phyloP scores from a whole-genome alignment of 2,797 vertebrate species.

The Acrossocheilus fasciatus region DNA sequence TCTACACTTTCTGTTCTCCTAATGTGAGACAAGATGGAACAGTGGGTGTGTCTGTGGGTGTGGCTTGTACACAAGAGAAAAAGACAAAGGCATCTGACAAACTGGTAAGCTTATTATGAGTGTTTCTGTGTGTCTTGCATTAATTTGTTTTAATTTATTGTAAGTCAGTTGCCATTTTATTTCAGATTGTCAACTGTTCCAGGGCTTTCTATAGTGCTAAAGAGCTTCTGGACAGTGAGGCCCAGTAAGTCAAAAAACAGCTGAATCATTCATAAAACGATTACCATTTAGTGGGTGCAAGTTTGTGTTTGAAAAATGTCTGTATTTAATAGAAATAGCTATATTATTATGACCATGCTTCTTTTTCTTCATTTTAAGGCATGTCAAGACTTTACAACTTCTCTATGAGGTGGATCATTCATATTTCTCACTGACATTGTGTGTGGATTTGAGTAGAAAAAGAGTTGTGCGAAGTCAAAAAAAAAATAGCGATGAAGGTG shows the following conservation, averaged over 20 bases:
- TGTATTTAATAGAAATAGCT: background rate
- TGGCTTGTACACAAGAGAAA: slow-evolving; percentile 41
- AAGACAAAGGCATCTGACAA: slow-evolving; percentile 42
- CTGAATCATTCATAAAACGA: background rate
- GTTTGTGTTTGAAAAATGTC: background rate
- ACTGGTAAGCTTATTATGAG: slow-evolving; percentile 37
- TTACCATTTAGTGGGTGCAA: background rate
- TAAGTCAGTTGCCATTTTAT: slow-evolving; percentile 30
- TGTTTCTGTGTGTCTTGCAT: background rate
- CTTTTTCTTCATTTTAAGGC: slow-evolving; percentile 80
- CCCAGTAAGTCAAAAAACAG: slow-evolving; percentile 82
- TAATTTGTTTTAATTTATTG: slow-evolving; percentile 1
- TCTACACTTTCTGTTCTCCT: slow-evolving; percentile 63
- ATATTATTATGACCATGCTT: background rate
- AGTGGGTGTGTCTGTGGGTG: slow-evolving; percentile 52
- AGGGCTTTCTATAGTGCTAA: slow-evolving; percentile 89
- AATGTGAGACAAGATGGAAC: slow-evolving; percentile 59
- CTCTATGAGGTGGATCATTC: slow-evolving; percentile 83
- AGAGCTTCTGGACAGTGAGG: slow-evolving; percentile 91
- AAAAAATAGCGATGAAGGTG: background rate
- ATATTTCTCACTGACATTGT: background rate
- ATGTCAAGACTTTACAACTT: slow-evolving; percentile 88
- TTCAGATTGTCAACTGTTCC: slow-evolving; percentile 88
- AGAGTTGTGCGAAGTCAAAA: background rate
- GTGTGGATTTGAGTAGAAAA: background rate